phyloP scores from a whole-genome alignment of 1,140 invertebrate species.

The Zelostemma sp. region DNA sequence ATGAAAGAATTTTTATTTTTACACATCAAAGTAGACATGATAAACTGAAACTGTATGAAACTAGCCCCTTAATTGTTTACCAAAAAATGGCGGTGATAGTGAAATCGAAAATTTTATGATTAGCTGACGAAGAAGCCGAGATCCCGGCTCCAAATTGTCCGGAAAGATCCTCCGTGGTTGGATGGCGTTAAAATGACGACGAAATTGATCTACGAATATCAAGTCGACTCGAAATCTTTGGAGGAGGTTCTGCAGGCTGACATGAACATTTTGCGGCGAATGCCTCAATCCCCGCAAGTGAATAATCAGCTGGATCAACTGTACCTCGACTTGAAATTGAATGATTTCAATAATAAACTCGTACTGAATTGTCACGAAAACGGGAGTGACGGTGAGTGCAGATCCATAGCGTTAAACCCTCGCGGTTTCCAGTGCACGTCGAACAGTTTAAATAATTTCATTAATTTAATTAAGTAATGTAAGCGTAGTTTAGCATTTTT shows the following conservation, averaged over 20 bases:
- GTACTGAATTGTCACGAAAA: slow-evolving; percentile 74
- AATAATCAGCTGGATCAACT: slow-evolving; percentile 81
- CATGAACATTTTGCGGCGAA: slow-evolving; percentile 72
- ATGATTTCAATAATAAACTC: slow-evolving; percentile 72
- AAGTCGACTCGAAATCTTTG: slow-evolving; percentile 73
- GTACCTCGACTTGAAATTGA: slow-evolving; percentile 78
- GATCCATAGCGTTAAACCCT: no score
- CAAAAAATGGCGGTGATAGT: no score
- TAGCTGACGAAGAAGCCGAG: not conserved
- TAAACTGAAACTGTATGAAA: no score
- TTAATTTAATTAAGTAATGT: no score
- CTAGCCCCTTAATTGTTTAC: no score
- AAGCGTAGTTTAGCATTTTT: no score
- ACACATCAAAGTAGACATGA: no score
- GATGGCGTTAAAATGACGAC: slow-evolving; percentile 75
- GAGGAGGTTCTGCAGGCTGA: slow-evolving; percentile 77
- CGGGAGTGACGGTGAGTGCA: slow-evolving; percentile 74
- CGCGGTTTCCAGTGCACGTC: no score
- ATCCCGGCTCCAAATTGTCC: slow-evolving; percentile 20
- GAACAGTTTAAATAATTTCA: no score
- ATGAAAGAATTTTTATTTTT: no score
- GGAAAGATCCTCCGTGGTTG: slow-evolving; percentile 75
- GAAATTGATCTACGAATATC: slow-evolving; percentile 79
- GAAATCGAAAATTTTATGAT: not conserved
- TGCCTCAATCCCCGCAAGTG: slow-evolving; percentile 76